Evolutionary conservation across 2,113 vertebrate species (phyloP).

Genomic region (Antechinus stuartii): DNA sequence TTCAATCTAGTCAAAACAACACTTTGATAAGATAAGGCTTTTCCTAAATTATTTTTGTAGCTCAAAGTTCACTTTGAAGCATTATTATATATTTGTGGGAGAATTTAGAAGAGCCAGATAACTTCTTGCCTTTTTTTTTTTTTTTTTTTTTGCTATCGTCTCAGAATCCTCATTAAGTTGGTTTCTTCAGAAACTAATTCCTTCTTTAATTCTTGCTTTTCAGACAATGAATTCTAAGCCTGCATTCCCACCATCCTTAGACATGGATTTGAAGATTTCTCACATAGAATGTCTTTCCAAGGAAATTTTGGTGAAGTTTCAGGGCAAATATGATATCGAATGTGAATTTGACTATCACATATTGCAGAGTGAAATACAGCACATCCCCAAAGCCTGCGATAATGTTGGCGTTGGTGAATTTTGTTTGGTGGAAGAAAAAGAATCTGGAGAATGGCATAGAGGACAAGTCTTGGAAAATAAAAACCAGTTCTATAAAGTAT

Average conservation of each 20-base stretch:
- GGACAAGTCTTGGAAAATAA: slow-evolving; percentile 89
- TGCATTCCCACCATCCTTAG: slow-evolving; percentile 73
- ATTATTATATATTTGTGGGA: not conserved
- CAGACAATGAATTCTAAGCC: slow-evolving; percentile 83
- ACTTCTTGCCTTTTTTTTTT: not conserved
- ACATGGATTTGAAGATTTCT: slow-evolving; percentile 89
- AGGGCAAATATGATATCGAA: slow-evolving; percentile 84
- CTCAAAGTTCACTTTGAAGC: not conserved
- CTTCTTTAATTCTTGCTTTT: slow-evolving; percentile 78
- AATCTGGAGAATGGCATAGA: slow-evolving; percentile 90
- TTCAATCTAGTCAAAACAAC: no score
- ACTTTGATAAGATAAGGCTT: not conserved
- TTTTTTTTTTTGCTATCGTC: not conserved
- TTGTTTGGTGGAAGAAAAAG: slow-evolving; percentile 91
- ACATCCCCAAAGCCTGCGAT: slow-evolving; percentile 83
- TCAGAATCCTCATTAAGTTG: not conserved
- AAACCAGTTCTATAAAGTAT: slow-evolving; percentile 82
- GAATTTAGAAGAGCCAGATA: not conserved
- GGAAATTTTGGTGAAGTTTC: slow-evolving; percentile 90
- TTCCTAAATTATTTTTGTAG: not conserved
- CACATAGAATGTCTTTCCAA: slow-evolving; percentile 87
- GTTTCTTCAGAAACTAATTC: slow-evolving; percentile 58
- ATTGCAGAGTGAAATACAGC: slow-evolving; percentile 91
- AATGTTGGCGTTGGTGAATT: slow-evolving; percentile 84
- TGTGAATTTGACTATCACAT: slow-evolving; percentile 93